phyloP scores from a whole-genome alignment of 2,888 invertebrate genomes.

The Agrotis clavis region DNA sequence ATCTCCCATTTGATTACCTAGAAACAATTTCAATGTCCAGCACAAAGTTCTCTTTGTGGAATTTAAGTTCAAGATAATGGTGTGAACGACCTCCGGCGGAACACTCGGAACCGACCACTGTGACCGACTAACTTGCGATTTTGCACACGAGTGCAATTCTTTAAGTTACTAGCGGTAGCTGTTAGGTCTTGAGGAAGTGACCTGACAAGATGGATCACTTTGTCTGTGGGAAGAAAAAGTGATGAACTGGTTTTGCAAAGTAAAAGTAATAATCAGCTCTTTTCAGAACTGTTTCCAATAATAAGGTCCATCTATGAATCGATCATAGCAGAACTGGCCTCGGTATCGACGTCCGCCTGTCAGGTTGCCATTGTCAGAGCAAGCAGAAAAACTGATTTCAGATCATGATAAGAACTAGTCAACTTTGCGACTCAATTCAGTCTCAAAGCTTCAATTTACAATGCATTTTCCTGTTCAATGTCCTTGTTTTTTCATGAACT shows the following conservation, averaged over 20 bases:
- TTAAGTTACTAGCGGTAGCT: conserved; percentile 1
- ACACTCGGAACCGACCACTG: conserved; percentile 53
- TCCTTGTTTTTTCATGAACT: conserved; percentile 14
- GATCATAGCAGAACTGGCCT: conserved; percentile 10
- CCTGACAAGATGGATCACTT: not conserved
- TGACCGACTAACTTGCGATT: conserved; percentile 60
- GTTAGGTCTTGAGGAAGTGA: conserved; percentile 1
- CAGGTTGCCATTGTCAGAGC: conserved; percentile 29
- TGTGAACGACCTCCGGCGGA: conserved; percentile 58
- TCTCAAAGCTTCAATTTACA: conserved; percentile 13
- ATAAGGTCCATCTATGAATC: not conserved
- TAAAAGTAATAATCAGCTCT: too few species aligned
- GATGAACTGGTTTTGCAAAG: not conserved
- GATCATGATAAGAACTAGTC: conserved; percentile 1
- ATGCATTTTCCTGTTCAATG: conserved; percentile 30
- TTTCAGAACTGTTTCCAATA: too few species aligned
- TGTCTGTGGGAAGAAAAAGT: not conserved
- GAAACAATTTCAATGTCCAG: conserved; percentile 38
- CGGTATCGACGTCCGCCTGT: not conserved
- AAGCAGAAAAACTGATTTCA: conserved; percentile 30
- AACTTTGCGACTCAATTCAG: conserved; percentile 3
- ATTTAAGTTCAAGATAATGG: conserved; percentile 62
- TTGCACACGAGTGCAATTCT: conserved; percentile 46
- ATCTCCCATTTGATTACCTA: conserved; percentile 37
- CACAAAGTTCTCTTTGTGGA: conserved; percentile 46